Evolutionary conservation across 2,113 vertebrate genomes (phyloP).

Genomic region (Phaethon lepturus): DNA sequence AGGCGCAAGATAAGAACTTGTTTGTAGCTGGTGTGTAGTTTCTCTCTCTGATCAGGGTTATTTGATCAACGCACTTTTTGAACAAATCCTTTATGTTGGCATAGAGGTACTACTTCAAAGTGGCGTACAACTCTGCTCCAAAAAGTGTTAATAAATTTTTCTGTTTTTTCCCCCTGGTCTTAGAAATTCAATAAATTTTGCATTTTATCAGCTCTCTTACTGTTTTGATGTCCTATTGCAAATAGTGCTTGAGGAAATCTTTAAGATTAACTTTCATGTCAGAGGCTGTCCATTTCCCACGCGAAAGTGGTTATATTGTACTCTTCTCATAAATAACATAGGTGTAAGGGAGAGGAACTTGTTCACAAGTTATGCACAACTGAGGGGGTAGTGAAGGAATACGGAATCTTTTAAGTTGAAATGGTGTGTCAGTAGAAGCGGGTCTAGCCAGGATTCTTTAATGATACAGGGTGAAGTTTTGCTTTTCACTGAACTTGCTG

Average conservation of each 20-base stretch:
- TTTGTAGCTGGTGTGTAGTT: not conserved
- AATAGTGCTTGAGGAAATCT: not conserved
- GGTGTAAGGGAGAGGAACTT: not conserved
- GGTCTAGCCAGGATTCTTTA: not conserved
- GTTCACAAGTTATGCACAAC: not conserved
- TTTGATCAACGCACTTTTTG: not conserved
- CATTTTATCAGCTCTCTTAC: not conserved
- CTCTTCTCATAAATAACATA: not conserved
- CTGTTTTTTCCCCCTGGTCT: not conserved
- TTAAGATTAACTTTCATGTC: not conserved
- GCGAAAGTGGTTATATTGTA: not conserved
- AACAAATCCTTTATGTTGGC: not conserved
- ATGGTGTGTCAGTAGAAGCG: not conserved
- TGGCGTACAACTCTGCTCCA: not conserved
- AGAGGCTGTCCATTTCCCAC: not conserved
- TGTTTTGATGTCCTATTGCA: not conserved
- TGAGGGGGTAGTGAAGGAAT: not conserved
- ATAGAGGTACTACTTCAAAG: not conserved
- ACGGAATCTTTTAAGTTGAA: not conserved
- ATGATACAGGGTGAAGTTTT: not conserved
- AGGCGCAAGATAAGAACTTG: not conserved
- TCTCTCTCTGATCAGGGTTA: not conserved
- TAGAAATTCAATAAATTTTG: not conserved
- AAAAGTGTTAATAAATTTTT: not conserved
- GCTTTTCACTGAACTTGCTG: constrained; percentile 56